Percentiles rank a stretch among this genome's conserved stretches.
These are phyloP conservation scores for Montipora cactus DNA, from an alignment of 64 coral and sea anemone species.

Conservation along the genomic window DNA sequence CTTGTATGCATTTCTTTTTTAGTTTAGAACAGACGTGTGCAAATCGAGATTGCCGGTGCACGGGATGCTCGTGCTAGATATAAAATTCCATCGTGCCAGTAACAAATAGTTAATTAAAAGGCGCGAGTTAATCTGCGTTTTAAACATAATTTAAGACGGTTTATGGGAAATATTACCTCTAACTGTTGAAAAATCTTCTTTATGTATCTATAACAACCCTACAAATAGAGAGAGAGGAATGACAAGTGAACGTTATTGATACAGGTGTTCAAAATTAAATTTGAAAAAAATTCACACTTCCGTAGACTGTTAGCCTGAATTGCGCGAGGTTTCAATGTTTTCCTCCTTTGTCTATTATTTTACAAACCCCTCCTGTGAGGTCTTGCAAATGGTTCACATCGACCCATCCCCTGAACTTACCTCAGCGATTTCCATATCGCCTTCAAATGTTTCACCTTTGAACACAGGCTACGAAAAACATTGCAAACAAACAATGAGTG, in stretches of 20 bases:
- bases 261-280: not conserved
- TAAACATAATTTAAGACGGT: too few relatives aligned
- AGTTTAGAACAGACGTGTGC: too few relatives aligned
- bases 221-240: not conserved
- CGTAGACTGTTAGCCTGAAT: too few relatives aligned
- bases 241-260: not conserved
- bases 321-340: too few relatives aligned
- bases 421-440: constrained; percentile 96
- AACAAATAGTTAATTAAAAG: not conserved
- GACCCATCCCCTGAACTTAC: constrained; percentile 8
- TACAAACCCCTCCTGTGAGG: too few relatives aligned
- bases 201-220: constrained; percentile 99
- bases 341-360: too few relatives aligned
- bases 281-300: too few relatives aligned
- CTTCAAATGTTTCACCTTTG: constrained; percentile 78
- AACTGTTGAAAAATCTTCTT: constrained; percentile 99
- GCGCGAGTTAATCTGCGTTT: too few relatives aligned
- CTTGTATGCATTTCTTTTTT: too few relatives aligned
- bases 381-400: too few relatives aligned
- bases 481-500: not conserved
- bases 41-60: too few relatives aligned
- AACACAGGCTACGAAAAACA: constrained; percentile 81
- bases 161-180: constrained; percentile 57
- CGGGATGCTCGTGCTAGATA: too few relatives aligned
- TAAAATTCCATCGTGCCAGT: not conserved